Evolutionary conservation across 2,888 invertebrate species (phyloP), one percentile per base, ranked within the genome.

Genomic region (Ornithoptera alexandrae): DNA sequence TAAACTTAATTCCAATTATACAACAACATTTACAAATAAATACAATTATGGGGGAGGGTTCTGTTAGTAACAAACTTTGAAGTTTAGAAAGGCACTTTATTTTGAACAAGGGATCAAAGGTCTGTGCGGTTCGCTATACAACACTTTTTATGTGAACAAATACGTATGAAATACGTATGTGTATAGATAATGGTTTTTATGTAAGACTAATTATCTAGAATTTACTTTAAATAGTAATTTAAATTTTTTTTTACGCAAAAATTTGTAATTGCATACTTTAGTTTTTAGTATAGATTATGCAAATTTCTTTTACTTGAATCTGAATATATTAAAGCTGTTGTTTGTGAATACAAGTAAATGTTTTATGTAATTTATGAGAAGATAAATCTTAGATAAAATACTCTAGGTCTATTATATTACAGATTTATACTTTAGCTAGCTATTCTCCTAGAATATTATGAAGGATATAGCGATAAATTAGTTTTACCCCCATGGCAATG

Each of bases 61-160:
- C 58, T 62, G 62, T 68, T 58, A 68, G 62, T 58, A 56, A 57
- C 30, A 18, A 62, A 68, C 67, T 62, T 68, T 68, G 57, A 68
- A 68, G 62, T 67, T 61, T 24, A 56, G 57, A 62, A 56, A 56
- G 67, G 57, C 42, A 67, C 67, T 68, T 68, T 68, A 62, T 58
- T 68, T 62, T 57, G 53, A 62, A 68, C 57, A 68, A 62, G 62
- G 67, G 67, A 68, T 68, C 67, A 68, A 62, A 68, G 67, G 67
- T 68, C 46, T 24, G 22, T 68, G 56, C 57, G 62, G 57, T 68
- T 68, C 57, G 46, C 57, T 50, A 62, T 62, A 66, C 36, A 42
- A 60, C 30, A 30, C 53, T 61, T 53, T 24, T 36, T 39, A 61
- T 39, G 17, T 61, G n/a, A 17, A 67, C 50, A 61, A 50, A 53